A percentile compares a stretch with the other conserved stretches of the same genome.
phyloP scores from a whole-genome alignment of 2,888 invertebrate genomes.

The Mythimna impura region DNA sequence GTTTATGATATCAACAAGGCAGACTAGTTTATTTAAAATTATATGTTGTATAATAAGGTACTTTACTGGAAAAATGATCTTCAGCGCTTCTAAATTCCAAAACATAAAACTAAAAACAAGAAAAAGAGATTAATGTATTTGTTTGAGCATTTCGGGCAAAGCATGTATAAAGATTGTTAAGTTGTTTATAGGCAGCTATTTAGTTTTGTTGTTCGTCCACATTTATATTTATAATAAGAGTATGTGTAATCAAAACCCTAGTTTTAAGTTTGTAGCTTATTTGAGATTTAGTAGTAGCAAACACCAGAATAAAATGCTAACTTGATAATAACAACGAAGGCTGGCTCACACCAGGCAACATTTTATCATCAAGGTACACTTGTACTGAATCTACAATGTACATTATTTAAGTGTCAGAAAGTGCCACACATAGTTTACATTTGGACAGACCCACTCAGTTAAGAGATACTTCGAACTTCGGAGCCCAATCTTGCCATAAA shows the following conservation, averaged over 20 bases:
- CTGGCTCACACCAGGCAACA: not conserved
- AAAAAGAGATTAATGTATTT: not conserved
- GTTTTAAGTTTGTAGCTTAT: not conserved
- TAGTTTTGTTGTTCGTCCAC: slow-evolving; percentile 7
- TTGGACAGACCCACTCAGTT: not conserved
- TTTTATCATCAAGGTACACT: not conserved
- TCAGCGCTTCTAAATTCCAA: not conserved
- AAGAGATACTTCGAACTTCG: no score
- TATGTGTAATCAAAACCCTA: not conserved
- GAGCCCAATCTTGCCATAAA: no score
- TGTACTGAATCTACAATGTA: no score
- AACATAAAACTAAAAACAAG: not conserved
- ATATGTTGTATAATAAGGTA: not conserved
- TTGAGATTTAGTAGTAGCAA: not conserved
- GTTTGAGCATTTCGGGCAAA: not conserved
- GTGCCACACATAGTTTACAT: not conserved
- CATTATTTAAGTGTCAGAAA: not conserved
- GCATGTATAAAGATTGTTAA: not conserved
- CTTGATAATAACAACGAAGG: not conserved
- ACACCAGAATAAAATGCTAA: slow-evolving; percentile 5
- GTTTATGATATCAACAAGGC: slow-evolving; percentile 16
- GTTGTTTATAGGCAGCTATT: not conserved
- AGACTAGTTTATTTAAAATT: not conserved
- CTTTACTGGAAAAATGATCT: not conserved
- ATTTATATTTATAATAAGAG: not conserved